phyloP scores from a whole-genome alignment of 2,113 vertebrate species.

The Phoxinus phoxinus region DNA sequence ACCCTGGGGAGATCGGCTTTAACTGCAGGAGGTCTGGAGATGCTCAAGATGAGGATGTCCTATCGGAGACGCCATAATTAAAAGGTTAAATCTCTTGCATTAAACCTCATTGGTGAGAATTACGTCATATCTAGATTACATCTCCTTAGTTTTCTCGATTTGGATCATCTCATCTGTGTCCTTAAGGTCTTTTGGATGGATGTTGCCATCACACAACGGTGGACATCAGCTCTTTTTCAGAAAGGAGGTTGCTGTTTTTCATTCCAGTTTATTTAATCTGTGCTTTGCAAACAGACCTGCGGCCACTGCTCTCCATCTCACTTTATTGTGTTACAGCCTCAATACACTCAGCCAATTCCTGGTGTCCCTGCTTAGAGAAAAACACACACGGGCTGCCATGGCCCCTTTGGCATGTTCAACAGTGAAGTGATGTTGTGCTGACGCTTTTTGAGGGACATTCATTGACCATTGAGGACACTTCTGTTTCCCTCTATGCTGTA shows the following conservation, averaged over 20 bases:
- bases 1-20: constrained; percentile 34
- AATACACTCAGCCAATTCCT: constrained; percentile 39
- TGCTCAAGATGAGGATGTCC: not conserved
- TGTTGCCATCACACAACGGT: not conserved
- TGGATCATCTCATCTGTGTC: not conserved
- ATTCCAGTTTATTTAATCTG: constrained; percentile 28
- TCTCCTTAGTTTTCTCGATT: not conserved
- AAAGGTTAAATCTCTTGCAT: constrained; percentile 8
- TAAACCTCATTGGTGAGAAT: not conserved
- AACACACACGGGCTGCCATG: not conserved
- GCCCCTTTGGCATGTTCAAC: constrained; percentile 13
- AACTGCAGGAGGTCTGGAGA: not conserved
- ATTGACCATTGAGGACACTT: constrained; percentile 40
- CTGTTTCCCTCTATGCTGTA: not conserved
- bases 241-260: constrained; percentile 35
- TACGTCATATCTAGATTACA: not conserved
- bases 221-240: constrained; percentile 8
- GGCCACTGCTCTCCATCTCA: not conserved
- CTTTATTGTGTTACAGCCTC: constrained; percentile 39
- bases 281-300: not conserved
- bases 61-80: not conserved
- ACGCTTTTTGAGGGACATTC: constrained; percentile 27
- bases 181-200: constrained; percentile 14
- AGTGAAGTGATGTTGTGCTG: not conserved
- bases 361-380: constrained; percentile 15